phyloP scores from a whole-genome alignment of 2,113 vertebrate genomes.

The Addax nasomaculatus region DNA sequence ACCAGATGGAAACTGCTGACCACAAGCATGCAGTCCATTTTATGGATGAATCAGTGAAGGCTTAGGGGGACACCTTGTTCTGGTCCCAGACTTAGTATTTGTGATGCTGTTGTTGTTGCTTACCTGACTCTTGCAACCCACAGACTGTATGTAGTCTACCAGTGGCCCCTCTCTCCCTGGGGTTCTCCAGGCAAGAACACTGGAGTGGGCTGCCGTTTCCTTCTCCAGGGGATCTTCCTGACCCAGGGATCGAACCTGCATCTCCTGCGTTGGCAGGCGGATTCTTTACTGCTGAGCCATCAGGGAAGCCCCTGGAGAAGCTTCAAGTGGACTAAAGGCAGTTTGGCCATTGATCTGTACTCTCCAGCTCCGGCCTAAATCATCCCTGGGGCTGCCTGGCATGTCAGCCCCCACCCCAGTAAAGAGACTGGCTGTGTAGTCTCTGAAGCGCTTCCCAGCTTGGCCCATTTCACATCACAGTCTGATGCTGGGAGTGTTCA shows the following conservation, averaged over 20 bases:
- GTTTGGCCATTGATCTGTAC: neutral
- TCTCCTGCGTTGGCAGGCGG: fast-evolving
- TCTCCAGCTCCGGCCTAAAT: neutral
- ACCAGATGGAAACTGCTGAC: neutral
- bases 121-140: neutral
- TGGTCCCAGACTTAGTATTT: neutral
- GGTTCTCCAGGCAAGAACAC: neutral
- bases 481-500: too few relatives aligned
- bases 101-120: neutral
- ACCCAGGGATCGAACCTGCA: neutral
- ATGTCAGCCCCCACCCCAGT: neutral
- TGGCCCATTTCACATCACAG: neutral
- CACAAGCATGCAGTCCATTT: neutral
- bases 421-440: neutral
- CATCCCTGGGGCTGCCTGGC: neutral
- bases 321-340: neutral
- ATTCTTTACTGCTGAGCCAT: neutral
- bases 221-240: neutral
- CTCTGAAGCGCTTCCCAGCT: neutral
- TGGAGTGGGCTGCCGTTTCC: neutral
- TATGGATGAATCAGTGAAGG: neutral
- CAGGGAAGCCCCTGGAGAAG: neutral
- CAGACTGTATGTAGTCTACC: neutral
- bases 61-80: neutral
- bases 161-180: neutral